Conservation (phyloP, 2,113 vertebrate species). For the Ciconia stormi region DNA sequence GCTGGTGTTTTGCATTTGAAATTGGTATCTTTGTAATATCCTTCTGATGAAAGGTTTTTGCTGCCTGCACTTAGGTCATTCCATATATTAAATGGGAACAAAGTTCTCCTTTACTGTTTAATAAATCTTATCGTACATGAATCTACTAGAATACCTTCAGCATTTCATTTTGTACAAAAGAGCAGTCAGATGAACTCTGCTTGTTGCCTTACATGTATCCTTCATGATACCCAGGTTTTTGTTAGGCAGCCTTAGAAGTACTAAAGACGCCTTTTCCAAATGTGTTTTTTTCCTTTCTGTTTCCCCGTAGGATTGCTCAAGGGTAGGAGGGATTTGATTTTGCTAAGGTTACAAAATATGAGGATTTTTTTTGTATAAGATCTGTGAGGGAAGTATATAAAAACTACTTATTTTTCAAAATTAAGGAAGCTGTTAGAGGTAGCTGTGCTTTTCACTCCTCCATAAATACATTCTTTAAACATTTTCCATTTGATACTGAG, state of each 20-base stretch:
- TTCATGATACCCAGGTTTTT: neutral
- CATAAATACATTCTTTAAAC: neutral
- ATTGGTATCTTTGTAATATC: conserved; percentile 10
- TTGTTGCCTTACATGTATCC: neutral
- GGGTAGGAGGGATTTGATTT: neutral
- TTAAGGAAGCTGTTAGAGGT: neutral
- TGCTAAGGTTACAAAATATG: neutral
- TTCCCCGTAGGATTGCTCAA: neutral
- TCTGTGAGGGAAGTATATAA: neutral
- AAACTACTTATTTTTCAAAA: neutral
- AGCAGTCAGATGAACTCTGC: neutral
- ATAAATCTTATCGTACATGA: neutral
- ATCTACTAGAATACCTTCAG: neutral
- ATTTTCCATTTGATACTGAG: neutral
- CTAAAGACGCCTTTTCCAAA: neutral
- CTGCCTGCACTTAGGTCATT: conserved; percentile 25
- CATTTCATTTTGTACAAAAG: neutral
- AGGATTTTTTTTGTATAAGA: neutral
- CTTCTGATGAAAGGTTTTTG: conserved; percentile 17
- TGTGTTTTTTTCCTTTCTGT: neutral
- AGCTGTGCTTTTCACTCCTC: neutral
- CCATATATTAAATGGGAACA: conserved; percentile 26
- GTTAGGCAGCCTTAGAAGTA: neutral
- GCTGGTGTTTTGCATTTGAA: conserved; percentile 32
- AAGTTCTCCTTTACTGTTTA: neutral